phyloP scores from a whole-genome alignment of 2,888 invertebrate species.

The Acleris literana region DNA sequence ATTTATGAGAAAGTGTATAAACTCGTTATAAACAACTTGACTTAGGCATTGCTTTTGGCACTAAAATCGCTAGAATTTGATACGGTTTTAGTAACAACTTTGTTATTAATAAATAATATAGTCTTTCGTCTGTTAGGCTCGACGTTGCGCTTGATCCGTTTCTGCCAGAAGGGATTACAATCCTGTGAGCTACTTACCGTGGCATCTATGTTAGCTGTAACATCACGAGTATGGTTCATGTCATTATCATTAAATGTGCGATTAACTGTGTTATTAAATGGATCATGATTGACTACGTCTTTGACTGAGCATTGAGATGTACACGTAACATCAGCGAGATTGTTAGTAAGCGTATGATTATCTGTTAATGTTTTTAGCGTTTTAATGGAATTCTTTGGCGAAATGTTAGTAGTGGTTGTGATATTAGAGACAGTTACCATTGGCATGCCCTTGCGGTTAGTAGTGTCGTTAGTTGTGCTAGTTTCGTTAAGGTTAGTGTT shows the following conservation, averaged over 20 bases:
- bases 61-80: conserved; percentile 50
- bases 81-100: conserved; percentile 64
- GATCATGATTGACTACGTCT: conserved; percentile 52
- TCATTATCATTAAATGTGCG: conserved; percentile 52
- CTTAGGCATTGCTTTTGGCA: conserved; percentile 49
- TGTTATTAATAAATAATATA: conserved; percentile 79
- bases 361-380: conserved; percentile 65
- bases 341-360: conserved; percentile 59
- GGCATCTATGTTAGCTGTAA: conserved; percentile 56
- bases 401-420: conserved; percentile 81
- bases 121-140: conserved; percentile 80
- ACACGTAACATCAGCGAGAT: conserved; percentile 60
- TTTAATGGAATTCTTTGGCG: conserved; percentile 80
- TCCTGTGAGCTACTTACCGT: conserved; percentile 76
- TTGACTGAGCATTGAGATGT: conserved; percentile 60
- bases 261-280: conserved; percentile 49
- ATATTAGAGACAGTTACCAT: conserved; percentile 84
- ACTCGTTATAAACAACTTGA: conserved; percentile 41
- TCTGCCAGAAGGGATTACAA: conserved; percentile 78
- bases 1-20: conserved; percentile 70
- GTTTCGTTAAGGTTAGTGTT: conserved; percentile 62
- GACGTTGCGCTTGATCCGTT: conserved; percentile 67
- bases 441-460: conserved; percentile 79
- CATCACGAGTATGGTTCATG: conserved; percentile 50
- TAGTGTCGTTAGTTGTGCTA: conserved; percentile 57